Evolutionary conservation across 1,140 invertebrate genomes (phyloP), one percentile per base, ranked within the genome.

Genomic region (Zelostemma sp.): DNA sequence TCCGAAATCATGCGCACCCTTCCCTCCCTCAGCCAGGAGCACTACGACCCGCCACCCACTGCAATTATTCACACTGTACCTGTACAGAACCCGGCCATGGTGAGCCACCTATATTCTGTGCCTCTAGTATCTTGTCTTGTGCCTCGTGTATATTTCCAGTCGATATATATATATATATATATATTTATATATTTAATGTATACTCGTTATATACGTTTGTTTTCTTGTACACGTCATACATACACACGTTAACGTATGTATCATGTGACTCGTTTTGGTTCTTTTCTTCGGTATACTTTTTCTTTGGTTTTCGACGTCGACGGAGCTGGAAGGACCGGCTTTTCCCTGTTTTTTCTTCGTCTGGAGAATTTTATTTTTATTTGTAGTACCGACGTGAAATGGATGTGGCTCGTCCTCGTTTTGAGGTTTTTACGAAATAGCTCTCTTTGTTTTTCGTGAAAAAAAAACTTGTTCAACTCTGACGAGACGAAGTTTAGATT

Each of bases 1-100:
- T 93, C 91, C 73, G 92, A 93, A 89, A 93, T 93, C 82, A 93
- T 93, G 92, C 90, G 91, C 87, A 93, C 92, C 80, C 90, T 93
- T 84, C 92, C 93, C 80, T 92, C 91, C 83, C 89, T 93, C 83
- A 87, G 86, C 86, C 90, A 91, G 87, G 90, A 91, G 86, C 87
- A 86, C 82, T 90, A 89, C 86, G 89, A 90, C 82, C 84, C 87
- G 81, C 87, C 86, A 86, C 84, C 85, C 82, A 82, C 83, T 79
- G 81, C 80, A 84, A 85, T 86, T 82, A 85, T 84, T 85, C 84
- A 84, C 82, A 85, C 83, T 84, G 82, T 85, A 82, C 82, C 80
- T 83, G 80, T 85, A 85, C 83, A 82, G 82, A 76, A 77, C 80
- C 84, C 80, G 79, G 82, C 82, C 80, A 87, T 87, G 89, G 89